phyloP scores from a whole-genome alignment of 2,888 invertebrate species.

The Hydraecia micacea region DNA sequence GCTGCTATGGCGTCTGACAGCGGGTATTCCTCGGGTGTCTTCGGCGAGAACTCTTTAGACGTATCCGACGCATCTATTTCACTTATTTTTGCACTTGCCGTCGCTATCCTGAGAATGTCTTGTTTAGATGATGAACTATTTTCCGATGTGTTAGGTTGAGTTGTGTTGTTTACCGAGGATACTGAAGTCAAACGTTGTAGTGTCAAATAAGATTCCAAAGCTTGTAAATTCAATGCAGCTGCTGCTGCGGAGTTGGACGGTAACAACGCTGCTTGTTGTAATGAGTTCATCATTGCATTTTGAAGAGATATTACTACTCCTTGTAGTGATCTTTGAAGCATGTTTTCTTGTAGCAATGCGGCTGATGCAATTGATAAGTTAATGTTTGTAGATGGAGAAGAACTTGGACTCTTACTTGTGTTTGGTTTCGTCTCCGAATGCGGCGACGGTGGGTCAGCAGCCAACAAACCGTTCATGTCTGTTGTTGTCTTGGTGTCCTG shows the following conservation, averaged over 20 bases:
- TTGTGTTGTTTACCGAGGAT: conserved; percentile 88
- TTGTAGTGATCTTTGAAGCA: conserved; percentile 93
- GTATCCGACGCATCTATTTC: conserved; percentile 84
- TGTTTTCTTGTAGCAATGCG: conserved; percentile 91
- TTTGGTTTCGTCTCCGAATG: conserved; percentile 80
- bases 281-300: conserved; percentile 95
- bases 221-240: conserved; percentile 95
- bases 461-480: conserved; percentile 83
- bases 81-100: conserved; percentile 89
- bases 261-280: conserved; percentile 95
- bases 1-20: conserved; percentile 88
- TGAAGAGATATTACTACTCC: conserved; percentile 95
- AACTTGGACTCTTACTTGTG: conserved; percentile 86
- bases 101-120: conserved; percentile 92
- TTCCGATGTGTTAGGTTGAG: conserved; percentile 79
- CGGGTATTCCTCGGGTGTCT: conserved; percentile 88
- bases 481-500: conserved; percentile 84
- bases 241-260: conserved; percentile 96
- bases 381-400: conserved; percentile 81
- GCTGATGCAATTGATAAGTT: conserved; percentile 91
- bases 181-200: conserved; percentile 94
- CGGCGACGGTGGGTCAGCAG: conserved; percentile 81
- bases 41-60: conserved; percentile 85
- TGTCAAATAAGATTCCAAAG: conserved; percentile 95
- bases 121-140: conserved; percentile 89